A percentile compares a stretch with the other conserved stretches of the same genome.
phyloP scores from a whole-genome alignment of 2,888 invertebrate genomes.

The Automeris io region DNA sequence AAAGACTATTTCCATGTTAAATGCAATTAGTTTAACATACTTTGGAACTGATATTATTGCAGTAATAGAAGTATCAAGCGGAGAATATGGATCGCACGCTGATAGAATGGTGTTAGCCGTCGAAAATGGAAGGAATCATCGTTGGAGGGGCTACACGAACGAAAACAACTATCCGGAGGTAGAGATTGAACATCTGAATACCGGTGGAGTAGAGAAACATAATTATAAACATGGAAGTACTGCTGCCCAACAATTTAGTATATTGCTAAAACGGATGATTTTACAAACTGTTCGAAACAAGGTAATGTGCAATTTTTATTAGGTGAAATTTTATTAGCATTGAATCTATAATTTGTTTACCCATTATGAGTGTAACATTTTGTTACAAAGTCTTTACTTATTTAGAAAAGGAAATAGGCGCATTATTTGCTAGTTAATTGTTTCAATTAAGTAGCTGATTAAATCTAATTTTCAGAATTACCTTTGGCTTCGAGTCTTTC shows the following conservation, averaged over 20 bases:
- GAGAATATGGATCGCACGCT: conserved; percentile 85
- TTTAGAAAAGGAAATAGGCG: too few relatives aligned
- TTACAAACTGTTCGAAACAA: conserved; percentile 86
- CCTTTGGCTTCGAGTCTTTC: conserved; percentile 80
- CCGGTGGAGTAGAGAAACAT: conserved; percentile 62
- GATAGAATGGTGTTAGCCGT: conserved; percentile 82
- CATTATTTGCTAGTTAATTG: too few relatives aligned
- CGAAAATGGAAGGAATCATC: conserved; percentile 79
- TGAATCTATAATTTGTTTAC: too few relatives aligned
- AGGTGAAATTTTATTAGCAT: too few relatives aligned
- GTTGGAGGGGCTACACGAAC: conserved; percentile 63
- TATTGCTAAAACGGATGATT: conserved; percentile 82
- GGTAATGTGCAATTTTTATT: too few relatives aligned
- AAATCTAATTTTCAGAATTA: conserved; percentile 79
- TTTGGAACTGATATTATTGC: conserved; percentile 27
- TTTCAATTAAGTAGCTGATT: too few relatives aligned
- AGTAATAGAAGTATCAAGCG: conserved; percentile 89
- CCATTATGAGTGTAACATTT: too few relatives aligned
- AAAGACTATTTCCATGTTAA: too few relatives aligned
- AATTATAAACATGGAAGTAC: conserved; percentile 75
- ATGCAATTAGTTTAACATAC: too few relatives aligned
- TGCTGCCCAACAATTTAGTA: conserved; percentile 81
- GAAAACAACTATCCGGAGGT: conserved; percentile 35
- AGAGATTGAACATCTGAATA: conserved; percentile 61
- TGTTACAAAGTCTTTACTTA: too few relatives aligned